Conservation (phyloP, 2,113 vertebrate genomes). For the Nesospiza acunhae region DNA sequence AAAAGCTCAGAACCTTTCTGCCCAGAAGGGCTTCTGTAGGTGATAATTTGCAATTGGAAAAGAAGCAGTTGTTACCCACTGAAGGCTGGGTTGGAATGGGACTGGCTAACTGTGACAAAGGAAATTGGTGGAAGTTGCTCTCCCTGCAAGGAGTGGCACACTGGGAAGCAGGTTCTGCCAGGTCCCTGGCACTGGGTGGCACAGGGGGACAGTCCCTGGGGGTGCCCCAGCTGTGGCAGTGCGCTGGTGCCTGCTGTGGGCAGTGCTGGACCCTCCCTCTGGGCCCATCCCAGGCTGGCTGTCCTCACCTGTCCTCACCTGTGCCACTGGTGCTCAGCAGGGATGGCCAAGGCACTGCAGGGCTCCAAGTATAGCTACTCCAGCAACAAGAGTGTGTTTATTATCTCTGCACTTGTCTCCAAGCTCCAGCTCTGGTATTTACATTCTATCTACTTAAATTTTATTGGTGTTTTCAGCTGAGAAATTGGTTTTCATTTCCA, state of each 20-base stretch:
- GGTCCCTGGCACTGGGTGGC: neutral
- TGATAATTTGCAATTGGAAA: neutral
- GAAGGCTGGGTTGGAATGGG: neutral
- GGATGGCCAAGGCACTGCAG: neutral
- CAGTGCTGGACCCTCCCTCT: neutral
- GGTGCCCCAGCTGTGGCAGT: neutral
- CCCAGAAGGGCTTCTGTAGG: neutral
- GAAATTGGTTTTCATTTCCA: constrained; percentile 56
- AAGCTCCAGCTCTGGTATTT: constrained; percentile 31
- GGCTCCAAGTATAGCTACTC: neutral
- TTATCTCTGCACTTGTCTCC: constrained; percentile 28
- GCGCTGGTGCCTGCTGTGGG: neutral
- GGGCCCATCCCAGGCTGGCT: neutral
- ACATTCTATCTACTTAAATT: constrained; percentile 56
- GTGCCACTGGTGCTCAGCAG: neutral
- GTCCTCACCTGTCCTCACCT: neutral
- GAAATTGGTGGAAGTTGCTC: neutral
- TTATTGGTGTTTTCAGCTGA: constrained; percentile 56
- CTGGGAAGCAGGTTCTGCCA: neutral
- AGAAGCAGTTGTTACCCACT: neutral
- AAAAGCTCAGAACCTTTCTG: neutral
- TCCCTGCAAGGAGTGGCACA: neutral
- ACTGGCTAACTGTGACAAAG: neutral
- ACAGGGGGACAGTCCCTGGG: neutral
- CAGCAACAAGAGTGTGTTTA: constrained; percentile 37